Evolutionary conservation across 2,797 vertebrate genomes (phyloP), one percentile per base, ranked within the genome.

Genomic region (Schizothorax lantsangensis): DNA sequence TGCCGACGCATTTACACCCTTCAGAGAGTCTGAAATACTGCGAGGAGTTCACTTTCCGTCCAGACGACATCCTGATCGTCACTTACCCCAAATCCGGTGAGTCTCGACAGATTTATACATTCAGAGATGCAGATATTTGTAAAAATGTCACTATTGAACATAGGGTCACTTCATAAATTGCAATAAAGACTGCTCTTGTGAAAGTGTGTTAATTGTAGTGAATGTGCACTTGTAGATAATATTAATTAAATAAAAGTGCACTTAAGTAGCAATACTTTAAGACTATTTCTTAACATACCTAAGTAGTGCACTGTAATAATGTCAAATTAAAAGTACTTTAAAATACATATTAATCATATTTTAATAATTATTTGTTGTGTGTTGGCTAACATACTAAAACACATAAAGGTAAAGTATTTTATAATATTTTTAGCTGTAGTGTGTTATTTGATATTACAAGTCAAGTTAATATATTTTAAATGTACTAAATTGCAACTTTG

Each of bases 1-100:
- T 95, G 1, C 92, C 93, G 0, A 54, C 81, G 0, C 0, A 0
- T 0, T 0, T 93, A 0, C 88, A 94, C 36, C 43, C 92, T 1
- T 74, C 90, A 1, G 78, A 93, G 4, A 91, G 91, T 49, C 88
- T 96, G 21, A 91, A 86, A 30, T 93, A 90, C 81, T 93, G 77
- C 0, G 93, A 95, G 30, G 89, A 93, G 0, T 95, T 96, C 30
- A 54, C 84, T 0, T 95, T 96, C 11, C 94, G 93, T 0, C 38
- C 81, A 0, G 95, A 95, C 23, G 95, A 96, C 43, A 71, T 92
- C 2, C 0, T 96, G 15, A 92, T 95, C 11, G 91, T 86, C 0
- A 95, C 94, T 0, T 96, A 94, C 83, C 95, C 94, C 0, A 96
- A 96, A 78, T 96, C 95, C 6, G 95, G 95, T 95, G 83, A 91